Evolutionary conservation across 2,113 vertebrate species (phyloP).

Genomic region (Hypomesus transpacificus): DNA sequence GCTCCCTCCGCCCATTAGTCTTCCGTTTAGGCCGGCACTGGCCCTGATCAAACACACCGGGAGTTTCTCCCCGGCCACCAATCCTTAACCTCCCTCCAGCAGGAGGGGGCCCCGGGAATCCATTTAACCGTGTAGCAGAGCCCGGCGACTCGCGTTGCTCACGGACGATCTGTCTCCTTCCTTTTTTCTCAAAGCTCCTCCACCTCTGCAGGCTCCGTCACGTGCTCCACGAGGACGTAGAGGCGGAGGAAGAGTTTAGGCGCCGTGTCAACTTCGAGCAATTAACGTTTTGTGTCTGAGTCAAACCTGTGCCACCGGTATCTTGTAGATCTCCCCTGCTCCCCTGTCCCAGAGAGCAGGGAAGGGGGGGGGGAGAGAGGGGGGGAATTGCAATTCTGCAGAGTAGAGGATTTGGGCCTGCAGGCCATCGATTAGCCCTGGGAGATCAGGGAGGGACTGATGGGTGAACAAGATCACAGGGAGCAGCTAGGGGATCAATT

Average conservation of each 20-base stretch:
- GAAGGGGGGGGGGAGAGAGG: background rate
- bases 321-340: conserved; percentile 11
- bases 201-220: background rate
- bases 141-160: conserved; percentile 50
- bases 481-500: conserved; percentile 50
- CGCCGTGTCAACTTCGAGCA: conserved; percentile 22
- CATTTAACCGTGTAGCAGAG: conserved; percentile 42
- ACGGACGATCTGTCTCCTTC: conserved; percentile 45
- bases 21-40: conserved; percentile 57
- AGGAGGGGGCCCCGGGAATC: conserved; percentile 36
- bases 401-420: conserved; percentile 27
- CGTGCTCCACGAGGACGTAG: background rate
- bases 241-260: background rate
- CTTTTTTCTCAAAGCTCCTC: conserved; percentile 33
- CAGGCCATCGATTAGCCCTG: conserved; percentile 44
- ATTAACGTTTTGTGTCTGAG: conserved; percentile 14
- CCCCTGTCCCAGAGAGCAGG: background rate
- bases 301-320: conserved; percentile 13
- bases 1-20: conserved; percentile 67
- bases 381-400: conserved; percentile 33
- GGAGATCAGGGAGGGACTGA: conserved; percentile 44
- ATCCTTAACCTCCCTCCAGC: conserved; percentile 42
- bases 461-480: conserved; percentile 53
- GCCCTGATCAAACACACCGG: conserved; percentile 44
- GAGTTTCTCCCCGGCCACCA: conserved; percentile 64